Evolutionary conservation across 2,888 invertebrate genomes (phyloP).

Genomic region (Scotopteryx bipunctaria): DNA sequence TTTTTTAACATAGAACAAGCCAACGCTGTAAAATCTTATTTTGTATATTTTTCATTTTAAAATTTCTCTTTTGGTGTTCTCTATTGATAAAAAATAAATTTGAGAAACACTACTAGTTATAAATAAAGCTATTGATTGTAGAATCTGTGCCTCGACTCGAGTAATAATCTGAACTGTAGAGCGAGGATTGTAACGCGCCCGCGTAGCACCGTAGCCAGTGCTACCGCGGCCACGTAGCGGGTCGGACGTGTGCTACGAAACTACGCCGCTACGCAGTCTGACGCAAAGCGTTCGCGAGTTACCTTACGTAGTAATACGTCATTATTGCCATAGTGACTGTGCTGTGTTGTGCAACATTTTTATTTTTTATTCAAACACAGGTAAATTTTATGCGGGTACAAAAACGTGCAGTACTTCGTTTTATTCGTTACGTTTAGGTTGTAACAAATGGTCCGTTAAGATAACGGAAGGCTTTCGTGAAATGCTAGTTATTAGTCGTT

Average conservation of each 20-base stretch:
- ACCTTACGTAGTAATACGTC: slow-evolving; percentile 28
- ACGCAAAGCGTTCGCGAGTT: slow-evolving; percentile 37
- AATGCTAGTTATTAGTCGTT: slow-evolving; percentile 48
- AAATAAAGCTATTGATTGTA: slow-evolving; percentile 71
- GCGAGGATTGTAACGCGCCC: slow-evolving; percentile 65
- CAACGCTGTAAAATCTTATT: too few species aligned
- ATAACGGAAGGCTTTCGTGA: slow-evolving; percentile 58
- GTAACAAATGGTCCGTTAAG: slow-evolving; percentile 72
- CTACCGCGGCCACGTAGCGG: slow-evolving; percentile 68
- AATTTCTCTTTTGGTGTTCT: too few species aligned
- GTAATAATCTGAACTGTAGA: slow-evolving; percentile 70
- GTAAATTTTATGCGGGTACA: slow-evolving; percentile 56
- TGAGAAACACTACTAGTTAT: slow-evolving; percentile 27
- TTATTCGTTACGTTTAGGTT: slow-evolving; percentile 60
- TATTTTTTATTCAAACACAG: slow-evolving; percentile 46
- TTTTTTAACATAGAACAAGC: too few species aligned
- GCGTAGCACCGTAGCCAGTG: slow-evolving; percentile 76
- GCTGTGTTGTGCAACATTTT: slow-evolving; percentile 49
- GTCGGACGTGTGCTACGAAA: slow-evolving; percentile 49
- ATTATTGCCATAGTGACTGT: slow-evolving; percentile 49
- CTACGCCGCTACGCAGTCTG: slow-evolving; percentile 43
- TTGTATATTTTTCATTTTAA: too few species aligned
- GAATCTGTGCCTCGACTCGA: slow-evolving; percentile 74
- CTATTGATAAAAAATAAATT: too few species aligned
- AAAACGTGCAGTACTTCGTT: slow-evolving; percentile 54